phyloP scores from a whole-genome alignment of 2,888 invertebrate genomes.

The Linnaemya vulpina region DNA sequence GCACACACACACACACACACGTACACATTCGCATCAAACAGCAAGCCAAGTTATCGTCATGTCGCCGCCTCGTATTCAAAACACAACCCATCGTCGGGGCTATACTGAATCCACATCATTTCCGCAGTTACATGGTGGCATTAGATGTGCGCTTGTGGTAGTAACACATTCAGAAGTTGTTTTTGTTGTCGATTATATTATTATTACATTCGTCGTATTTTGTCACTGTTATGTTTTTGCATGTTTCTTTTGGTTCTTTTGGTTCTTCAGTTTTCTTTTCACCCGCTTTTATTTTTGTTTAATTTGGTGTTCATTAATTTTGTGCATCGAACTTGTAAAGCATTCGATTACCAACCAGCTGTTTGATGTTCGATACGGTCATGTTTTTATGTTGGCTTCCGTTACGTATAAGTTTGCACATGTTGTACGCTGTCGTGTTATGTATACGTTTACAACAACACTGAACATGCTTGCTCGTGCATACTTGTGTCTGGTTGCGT shows the following conservation, averaged over 20 bases:
- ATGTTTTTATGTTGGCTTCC: conserved; percentile 51
- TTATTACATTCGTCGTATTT: conserved; percentile 13
- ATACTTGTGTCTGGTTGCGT: conserved; percentile 14
- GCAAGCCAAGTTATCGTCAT: conserved; percentile 49
- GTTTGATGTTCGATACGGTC: conserved; percentile 42
- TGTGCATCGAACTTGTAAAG: conserved; percentile 48
- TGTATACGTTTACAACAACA: conserved; percentile 36
- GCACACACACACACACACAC: not conserved
- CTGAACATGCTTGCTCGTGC: conserved; percentile 12
- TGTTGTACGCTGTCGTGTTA: conserved; percentile 13
- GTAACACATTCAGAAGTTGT: not conserved
- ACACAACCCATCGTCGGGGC: conserved; percentile 32
- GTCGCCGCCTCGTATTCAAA: conserved; percentile 48
- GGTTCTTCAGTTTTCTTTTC: conserved; percentile 2
- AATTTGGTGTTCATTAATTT: conserved; percentile 32
- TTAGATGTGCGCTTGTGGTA: conserved; percentile 3
- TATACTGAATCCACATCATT: conserved; percentile 6
- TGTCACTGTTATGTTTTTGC: not conserved
- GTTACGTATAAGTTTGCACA: conserved; percentile 49
- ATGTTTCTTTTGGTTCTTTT: not conserved
- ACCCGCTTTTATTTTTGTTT: conserved; percentile 41
- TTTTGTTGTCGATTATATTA: conserved; percentile 21
- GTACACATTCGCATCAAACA: not conserved
- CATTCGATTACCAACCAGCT: conserved; percentile 33
- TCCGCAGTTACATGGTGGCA: not conserved